phyloP scores from a whole-genome alignment of 2,797 vertebrate species.

The Rhynchonycteris naso region DNA sequence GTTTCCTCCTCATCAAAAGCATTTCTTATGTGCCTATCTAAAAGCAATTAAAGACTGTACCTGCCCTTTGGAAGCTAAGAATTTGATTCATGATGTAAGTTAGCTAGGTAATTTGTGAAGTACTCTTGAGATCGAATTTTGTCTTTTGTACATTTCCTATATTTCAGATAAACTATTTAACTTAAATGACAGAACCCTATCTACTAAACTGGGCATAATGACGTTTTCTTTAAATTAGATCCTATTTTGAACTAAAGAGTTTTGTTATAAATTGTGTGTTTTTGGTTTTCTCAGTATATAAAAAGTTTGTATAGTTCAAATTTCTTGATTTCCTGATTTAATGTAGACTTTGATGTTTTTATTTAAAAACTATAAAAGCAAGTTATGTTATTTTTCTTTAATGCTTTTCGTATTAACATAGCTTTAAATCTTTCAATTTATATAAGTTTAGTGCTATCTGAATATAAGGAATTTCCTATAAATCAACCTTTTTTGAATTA shows the following conservation, averaged over 20 bases:
- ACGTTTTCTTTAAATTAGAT: constrained; percentile 76
- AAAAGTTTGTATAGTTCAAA: constrained; percentile 74
- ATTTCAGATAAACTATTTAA: constrained; percentile 68
- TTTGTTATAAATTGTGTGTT: constrained; percentile 75
- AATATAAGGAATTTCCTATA: constrained; percentile 49
- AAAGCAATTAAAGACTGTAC: constrained; percentile 67
- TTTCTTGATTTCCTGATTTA: constrained; percentile 75
- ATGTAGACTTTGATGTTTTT: constrained; percentile 76
- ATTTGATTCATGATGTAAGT: constrained; percentile 66
- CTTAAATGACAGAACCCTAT: constrained; percentile 63
- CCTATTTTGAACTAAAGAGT: constrained; percentile 75
- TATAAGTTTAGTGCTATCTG: constrained; percentile 22
- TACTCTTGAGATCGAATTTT: constrained; percentile 48
- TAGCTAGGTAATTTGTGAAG: constrained; percentile 57
- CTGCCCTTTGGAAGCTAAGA: constrained; percentile 62
- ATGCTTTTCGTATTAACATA: constrained; percentile 53
- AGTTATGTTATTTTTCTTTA: constrained; percentile 75
- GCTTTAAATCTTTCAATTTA: constrained; percentile 63
- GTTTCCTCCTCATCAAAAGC: constrained; percentile 57
- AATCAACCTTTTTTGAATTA: constrained; percentile 55
- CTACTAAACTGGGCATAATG: constrained; percentile 54
- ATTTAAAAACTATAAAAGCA: constrained; percentile 77
- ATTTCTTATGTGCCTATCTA: constrained; percentile 75
- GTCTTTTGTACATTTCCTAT: constrained; percentile 45
- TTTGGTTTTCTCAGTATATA: constrained; percentile 74